These are phyloP conservation scores for Ptilodon capucinus DNA, from an alignment of 2,888 invertebrate genomes.

Conservation along the genomic window DNA sequence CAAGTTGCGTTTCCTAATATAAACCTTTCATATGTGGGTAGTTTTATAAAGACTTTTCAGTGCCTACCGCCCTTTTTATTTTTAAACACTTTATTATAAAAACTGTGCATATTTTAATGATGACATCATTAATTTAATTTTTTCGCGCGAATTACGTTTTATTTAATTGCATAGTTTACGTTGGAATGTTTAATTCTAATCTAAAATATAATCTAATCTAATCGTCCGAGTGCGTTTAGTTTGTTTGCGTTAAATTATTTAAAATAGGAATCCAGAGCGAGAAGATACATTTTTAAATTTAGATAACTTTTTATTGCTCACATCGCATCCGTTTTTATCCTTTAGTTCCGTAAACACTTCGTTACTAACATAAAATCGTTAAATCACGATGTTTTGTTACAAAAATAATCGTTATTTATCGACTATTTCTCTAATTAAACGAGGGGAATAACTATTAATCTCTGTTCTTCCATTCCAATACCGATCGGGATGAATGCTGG, in stretches of 20 bases:
- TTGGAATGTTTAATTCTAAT: background rate
- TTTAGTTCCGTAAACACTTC: background rate
- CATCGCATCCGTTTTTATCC: background rate
- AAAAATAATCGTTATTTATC: constrained; percentile 30
- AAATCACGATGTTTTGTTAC: background rate
- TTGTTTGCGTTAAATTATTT: no score
- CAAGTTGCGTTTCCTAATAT: constrained; percentile 48
- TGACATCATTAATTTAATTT: constrained; percentile 31
- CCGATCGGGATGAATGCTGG: constrained; percentile 46
- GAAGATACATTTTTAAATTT: background rate
- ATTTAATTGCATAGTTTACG: background rate
- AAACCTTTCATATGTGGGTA: constrained; percentile 35
- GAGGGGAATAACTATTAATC: constrained; percentile 32
- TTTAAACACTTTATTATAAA: constrained; percentile 28
- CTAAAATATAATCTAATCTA: no score
- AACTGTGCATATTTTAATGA: constrained; percentile 33
- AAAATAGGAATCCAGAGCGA: no score
- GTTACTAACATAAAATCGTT: background rate
- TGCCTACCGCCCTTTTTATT: constrained; percentile 24
- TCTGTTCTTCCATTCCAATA: constrained; percentile 40
- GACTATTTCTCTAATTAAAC: constrained; percentile 32
- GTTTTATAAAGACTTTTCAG: constrained; percentile 38
- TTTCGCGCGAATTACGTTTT: background rate
- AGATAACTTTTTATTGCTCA: background rate
- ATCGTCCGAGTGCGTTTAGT: no score